Base-by-base conservation (phyloP, 2,888 invertebrate species). In the Macaria notata region DNA sequence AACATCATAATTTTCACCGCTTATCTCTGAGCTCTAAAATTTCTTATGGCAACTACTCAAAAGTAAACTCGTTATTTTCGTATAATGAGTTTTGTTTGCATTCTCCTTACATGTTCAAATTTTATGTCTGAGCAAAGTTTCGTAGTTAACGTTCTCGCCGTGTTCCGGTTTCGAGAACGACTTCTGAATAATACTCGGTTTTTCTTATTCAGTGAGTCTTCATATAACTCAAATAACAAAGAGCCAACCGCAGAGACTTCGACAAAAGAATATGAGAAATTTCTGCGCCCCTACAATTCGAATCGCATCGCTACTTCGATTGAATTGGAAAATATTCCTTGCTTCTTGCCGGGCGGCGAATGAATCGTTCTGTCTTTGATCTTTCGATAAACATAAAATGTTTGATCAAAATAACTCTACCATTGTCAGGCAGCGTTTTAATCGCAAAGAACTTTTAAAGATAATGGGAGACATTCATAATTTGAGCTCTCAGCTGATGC, bases 251-350 rank as follows among this genome's bases (percentile, higher is more conserved):
- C 77, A 73, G 76, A 73, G 78, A 79, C 82, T 73, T 75, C 75
- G 77, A 89, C 88, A 89, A 89, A 89, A 83, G 87, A 87, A 87
- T 86, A 86, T 87, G 83, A 85, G 83, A 84, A 87, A 86, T 88
- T 87, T 86, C 82, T 82, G 74, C 80, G 76, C 77, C 71, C 76
- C 76, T 76, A 81, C 83, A 84, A 84, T 84, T 78, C 75, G 81
- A 78, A 83, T 81, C 82, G 83, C 76, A 81, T 84, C 79, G 79
- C 78, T 81, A 77, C 79, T 81, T 78, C 78, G 76, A 75, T 81
- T 81, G 82, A 83, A 86, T 84, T 80, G 82, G 81, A 84, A 81
- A 83, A 86, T 83, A 86, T 86, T 84, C 85, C 78, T 79, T 81
- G 76, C 76, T 73, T 66, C 73, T 65, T 59, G 56, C 49, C 57